Conservation (phyloP, 2,888 invertebrate genomes). For the Cheilosia variabilis region DNA sequence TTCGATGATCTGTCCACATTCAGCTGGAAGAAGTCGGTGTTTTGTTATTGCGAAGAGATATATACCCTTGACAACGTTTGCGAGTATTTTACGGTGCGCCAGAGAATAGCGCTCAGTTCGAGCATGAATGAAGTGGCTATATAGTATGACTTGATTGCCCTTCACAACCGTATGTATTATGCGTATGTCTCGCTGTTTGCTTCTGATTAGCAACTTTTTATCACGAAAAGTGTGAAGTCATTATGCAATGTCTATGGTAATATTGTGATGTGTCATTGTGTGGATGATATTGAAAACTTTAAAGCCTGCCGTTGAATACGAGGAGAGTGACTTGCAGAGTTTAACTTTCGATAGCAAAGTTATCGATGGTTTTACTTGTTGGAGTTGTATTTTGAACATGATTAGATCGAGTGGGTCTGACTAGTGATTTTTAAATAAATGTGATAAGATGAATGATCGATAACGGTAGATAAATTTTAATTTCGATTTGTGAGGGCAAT, state of each 20-base stretch:
- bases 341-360: not conserved
- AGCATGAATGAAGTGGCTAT: conserved; percentile 17
- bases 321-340: conserved; percentile 12
- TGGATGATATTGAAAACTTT: not conserved
- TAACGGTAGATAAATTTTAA: too few relatives aligned
- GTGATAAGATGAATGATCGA: too few relatives aligned
- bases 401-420: not conserved
- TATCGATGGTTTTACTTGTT: not conserved
- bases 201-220: not conserved
- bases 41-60: not conserved
- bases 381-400: not conserved
- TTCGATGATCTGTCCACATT: conserved; percentile 54
- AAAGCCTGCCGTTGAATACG: not conserved
- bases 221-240: conserved; percentile 7
- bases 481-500: too few relatives aligned
- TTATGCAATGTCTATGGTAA: not conserved
- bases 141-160: not conserved
- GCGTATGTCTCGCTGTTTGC: too few relatives aligned
- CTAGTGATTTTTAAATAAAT: too few relatives aligned
- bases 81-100: not conserved
- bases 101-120: not conserved
- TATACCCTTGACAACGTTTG: conserved; percentile 21
- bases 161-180: not conserved
- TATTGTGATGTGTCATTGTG: conserved; percentile 12
- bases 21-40: conserved; percentile 5